Base-by-base conservation (phyloP, 2,888 invertebrate species). In the Protonemura montana region DNA sequence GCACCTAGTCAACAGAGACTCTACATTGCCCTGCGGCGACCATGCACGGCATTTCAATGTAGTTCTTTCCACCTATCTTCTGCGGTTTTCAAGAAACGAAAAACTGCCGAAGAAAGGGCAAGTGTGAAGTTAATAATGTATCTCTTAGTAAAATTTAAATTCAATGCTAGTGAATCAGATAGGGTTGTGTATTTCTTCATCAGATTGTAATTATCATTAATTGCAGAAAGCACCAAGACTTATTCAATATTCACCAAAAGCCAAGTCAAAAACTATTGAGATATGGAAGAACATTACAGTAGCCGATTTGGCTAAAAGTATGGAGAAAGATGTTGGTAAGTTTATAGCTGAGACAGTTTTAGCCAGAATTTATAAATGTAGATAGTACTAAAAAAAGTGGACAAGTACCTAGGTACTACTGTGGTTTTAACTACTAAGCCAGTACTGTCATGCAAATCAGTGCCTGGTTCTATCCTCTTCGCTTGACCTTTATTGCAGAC, bases 261-360 rank as follows among this genome's bases (percentile, higher is more conserved):
- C 92, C 6, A 91, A 91, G 77, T 89, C 91, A 0, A 93, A 93
- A 88, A 92, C 95, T 0, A 91, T 96, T 0, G 94, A 95, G 83
- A 93, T 98, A 88, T 97, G 97, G 97, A 92, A 94, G 82, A 94
- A 95, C 89, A 98, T 98, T 94, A 97, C 96, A 0, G 95, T 97
- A 0, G 90, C 91, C 30, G 95, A 98, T 89, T 90, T 98, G 86
- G 95, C 97, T 0, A 90, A 92, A 83, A 93, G 94, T 0, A 90
- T 96, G 41, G 91, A 93, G 2, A 94, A 94, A 90, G 93, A 95
- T 90, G 89, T 95, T 88, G 95, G 95, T 94, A 92, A 91, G 90
- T 88, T 26, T 35, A 25, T 28, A 16, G 41, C 28, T 82, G 10
- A 29, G 25, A 28, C 26, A 2, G 0, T 83, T 83, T 42, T 3